Conservation (phyloP, 1,140 invertebrate species). For the Artemia franciscana region DNA sequence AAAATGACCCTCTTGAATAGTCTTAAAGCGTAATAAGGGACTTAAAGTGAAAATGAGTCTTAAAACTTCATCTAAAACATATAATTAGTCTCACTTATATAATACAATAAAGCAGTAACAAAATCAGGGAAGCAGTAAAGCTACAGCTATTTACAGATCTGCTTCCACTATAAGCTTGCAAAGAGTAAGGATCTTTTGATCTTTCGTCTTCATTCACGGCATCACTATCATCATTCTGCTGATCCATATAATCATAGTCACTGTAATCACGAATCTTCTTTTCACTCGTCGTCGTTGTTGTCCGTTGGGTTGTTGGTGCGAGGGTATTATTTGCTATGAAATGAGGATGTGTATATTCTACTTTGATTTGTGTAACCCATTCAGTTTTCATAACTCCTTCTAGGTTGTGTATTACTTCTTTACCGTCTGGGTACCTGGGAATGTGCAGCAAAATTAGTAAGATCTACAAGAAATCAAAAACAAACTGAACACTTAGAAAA, state of each 20-base stretch:
- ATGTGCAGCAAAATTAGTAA: no score
- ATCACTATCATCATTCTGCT: not conserved
- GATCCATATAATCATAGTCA: not conserved
- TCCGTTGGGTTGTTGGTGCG: not conserved
- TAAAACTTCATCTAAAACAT: no score
- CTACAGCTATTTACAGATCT: no score
- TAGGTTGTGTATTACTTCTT: not conserved
- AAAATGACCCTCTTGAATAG: no score
- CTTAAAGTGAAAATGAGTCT: no score
- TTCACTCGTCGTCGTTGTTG: not conserved
- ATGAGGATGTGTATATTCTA: not conserved
- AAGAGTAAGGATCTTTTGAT: not conserved
- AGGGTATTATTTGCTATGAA: not conserved
- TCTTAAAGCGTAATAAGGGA: no score
- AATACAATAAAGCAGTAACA: no score
- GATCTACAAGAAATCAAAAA: no score
- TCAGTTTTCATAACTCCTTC: not conserved
- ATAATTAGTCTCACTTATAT: no score
- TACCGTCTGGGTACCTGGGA: not conserved
- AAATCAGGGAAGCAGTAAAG: no score
- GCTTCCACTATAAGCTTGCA: not conserved
- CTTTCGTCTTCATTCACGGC: not conserved
- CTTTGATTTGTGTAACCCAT: not conserved
- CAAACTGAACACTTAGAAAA: no score
- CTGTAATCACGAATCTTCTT: not conserved